Conservation (phyloP, 2,797 vertebrate species). For the Sylvia borin region DNA sequence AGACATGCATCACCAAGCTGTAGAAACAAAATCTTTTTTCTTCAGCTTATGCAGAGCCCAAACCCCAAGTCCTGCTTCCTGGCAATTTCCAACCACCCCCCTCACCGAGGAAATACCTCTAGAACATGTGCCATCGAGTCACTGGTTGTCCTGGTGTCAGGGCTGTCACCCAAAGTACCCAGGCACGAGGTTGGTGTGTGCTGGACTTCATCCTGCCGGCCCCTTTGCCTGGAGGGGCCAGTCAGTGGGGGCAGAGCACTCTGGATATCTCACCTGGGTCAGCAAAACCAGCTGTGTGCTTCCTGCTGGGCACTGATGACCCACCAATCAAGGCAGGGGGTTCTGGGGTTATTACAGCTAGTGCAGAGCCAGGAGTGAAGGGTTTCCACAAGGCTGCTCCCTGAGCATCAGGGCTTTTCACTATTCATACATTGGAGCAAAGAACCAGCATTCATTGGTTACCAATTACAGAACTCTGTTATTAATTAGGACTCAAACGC, state of each 20-base stretch:
- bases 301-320: accelerated
- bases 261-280: accelerated
- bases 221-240: neutral
- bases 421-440: neutral
- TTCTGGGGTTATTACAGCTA: neutral
- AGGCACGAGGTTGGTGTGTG: accelerated
- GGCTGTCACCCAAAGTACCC: accelerated
- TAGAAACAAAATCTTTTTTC: neutral
- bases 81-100: neutral
- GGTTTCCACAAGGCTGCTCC: neutral
- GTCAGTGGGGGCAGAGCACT: accelerated
- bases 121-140: accelerated
- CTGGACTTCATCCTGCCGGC: neutral
- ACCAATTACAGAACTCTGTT: neutral
- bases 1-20: too few species aligned
- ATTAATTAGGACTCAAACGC: neutral
- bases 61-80: neutral
- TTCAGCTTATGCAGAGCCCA: neutral
- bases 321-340: neutral
- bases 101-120: accelerated
- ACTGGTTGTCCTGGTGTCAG: accelerated
- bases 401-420: neutral
- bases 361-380: neutral
- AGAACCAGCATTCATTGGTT: neutral
- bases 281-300: accelerated